phyloP scores from a whole-genome alignment of 2,113 vertebrate genomes.

The Engraulis encrasicolus region DNA sequence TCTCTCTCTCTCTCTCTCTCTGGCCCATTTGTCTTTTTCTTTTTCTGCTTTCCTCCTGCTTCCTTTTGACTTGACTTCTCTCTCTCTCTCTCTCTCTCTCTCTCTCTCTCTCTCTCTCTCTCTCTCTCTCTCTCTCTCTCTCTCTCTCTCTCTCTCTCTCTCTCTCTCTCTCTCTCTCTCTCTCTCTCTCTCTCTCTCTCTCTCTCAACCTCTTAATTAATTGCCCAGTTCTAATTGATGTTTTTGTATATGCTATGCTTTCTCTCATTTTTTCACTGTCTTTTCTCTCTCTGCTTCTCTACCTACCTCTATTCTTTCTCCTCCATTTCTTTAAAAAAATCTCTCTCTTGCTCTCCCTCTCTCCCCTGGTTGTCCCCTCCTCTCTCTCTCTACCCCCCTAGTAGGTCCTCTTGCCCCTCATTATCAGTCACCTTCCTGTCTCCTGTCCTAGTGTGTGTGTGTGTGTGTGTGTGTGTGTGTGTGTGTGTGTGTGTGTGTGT shows the following conservation, averaged over 20 bases:
- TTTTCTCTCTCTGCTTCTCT: no score
- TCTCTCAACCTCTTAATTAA: no score
- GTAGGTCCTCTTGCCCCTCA: not conserved
- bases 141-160: conserved; percentile 6
- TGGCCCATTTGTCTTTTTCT: no score
- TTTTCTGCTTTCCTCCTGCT: no score
- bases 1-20: no score
- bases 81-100: not conserved
- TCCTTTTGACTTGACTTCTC: no score
- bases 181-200: not conserved
- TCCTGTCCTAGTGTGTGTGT: not conserved
- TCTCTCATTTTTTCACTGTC: no score
- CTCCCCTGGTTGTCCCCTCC: not conserved
- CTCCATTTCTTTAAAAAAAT: no score
- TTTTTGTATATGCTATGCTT: no score
- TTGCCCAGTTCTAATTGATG: no score
- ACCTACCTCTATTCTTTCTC: no score
- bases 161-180: not conserved
- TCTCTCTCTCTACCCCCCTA: not conserved
- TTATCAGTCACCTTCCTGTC: conserved; percentile 14
- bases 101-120: not conserved
- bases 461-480: not conserved
- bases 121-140: not conserved
- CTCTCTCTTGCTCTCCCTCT: not conserved
- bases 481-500: not conserved